phyloP scores from a whole-genome alignment of 2,797 vertebrate species.

The Amphiprion clarkii region DNA sequence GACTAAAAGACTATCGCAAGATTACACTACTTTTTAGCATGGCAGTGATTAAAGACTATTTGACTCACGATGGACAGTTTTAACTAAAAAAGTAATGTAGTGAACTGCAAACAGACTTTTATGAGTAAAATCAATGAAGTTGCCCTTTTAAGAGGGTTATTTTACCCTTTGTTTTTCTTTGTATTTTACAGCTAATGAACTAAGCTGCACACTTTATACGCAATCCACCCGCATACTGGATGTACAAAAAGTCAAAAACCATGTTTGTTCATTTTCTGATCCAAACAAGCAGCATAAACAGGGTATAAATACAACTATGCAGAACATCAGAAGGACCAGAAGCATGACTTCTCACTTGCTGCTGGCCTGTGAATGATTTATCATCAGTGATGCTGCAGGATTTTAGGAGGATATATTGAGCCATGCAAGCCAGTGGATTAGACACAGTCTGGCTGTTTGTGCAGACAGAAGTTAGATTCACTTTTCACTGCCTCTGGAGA shows the following conservation, averaged over 20 bases:
- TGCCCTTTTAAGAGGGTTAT: background rate
- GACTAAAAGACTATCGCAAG: background rate
- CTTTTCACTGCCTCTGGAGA: slow-evolving; percentile 65
- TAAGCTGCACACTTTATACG: background rate
- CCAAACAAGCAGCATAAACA: background rate
- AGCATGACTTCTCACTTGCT: slow-evolving; percentile 38
- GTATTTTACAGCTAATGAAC: background rate
- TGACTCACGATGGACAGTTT: background rate
- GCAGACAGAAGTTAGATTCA: slow-evolving; percentile 56
- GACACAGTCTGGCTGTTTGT: slow-evolving; percentile 46
- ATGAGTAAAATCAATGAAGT: background rate
- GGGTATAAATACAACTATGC: slow-evolving; percentile 28
- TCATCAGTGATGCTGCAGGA: slow-evolving; percentile 51
- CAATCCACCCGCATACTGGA: background rate
- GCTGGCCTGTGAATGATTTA: slow-evolving; percentile 62
- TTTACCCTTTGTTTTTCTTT: background rate
- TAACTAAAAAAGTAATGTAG: background rate
- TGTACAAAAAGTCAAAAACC: background rate
- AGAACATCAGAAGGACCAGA: slow-evolving; percentile 35
- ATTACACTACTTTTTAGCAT: background rate
- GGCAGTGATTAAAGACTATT: background rate
- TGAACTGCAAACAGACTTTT: background rate
- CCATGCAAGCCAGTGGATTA: slow-evolving; percentile 41
- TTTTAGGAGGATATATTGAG: slow-evolving; percentile 57
- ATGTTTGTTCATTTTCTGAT: slow-evolving; percentile 13